Percentiles rank a stretch among this genome's conserved stretches.
phyloP scores from a whole-genome alignment of 2,888 invertebrate genomes.

The Iselma pallidipennis region DNA sequence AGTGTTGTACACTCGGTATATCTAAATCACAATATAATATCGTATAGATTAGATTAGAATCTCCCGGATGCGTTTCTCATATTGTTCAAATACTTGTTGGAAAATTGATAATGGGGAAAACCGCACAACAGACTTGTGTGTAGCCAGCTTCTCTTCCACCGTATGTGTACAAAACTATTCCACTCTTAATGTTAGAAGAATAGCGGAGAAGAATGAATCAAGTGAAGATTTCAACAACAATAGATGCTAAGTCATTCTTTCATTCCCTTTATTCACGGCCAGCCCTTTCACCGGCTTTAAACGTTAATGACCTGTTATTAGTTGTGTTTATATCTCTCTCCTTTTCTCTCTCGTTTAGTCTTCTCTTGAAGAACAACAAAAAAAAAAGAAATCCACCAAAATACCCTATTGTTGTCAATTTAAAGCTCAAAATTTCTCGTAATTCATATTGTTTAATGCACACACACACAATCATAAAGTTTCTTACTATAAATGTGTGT shows the following conservation, averaged over 20 bases:
- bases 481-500: constrained; percentile 20
- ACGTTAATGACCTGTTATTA: constrained; percentile 4
- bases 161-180: background rate
- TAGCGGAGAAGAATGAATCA: background rate
- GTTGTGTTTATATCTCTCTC: background rate
- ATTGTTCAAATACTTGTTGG: background rate
- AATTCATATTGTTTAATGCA: background rate
- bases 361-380: too few species aligned
- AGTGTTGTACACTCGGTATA: too few species aligned
- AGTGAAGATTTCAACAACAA: background rate
- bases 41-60: too few species aligned
- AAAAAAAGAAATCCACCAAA: too few species aligned
- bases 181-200: background rate
- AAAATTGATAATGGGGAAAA: background rate
- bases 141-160: background rate
- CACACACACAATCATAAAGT: constrained; percentile 27
- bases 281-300: constrained; percentile 3
- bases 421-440: background rate
- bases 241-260: constrained; percentile 9
- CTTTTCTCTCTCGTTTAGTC: too few species aligned
- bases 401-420: background rate
- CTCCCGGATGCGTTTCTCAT: too few species aligned
- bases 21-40: too few species aligned
- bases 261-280: background rate
- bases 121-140: background rate